Percentiles rank a stretch among this genome's conserved stretches.
Evolutionary conservation across 64 coral and sea anemone genomes (phyloP).

Genomic region (Anthopleura sola): DNA sequence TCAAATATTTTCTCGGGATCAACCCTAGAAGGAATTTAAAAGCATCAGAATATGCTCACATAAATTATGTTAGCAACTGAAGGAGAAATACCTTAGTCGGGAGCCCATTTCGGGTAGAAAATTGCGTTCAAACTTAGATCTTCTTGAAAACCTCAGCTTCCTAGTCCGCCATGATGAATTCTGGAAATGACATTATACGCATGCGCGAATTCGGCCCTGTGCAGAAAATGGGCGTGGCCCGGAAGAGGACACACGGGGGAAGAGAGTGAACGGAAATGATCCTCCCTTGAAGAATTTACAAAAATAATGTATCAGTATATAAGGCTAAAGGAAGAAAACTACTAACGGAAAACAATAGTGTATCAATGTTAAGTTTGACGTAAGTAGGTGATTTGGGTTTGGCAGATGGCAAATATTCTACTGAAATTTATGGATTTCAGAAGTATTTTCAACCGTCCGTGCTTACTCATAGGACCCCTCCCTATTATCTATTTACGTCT

Average conservation of each 20-base stretch:
- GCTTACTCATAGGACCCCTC: neutral
- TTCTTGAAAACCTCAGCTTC: slow-evolving; percentile 21
- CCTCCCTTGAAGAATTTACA: neutral
- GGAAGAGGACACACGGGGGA: slow-evolving; percentile 1
- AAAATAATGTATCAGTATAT: neutral
- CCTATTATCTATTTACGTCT: neutral
- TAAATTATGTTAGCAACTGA: neutral
- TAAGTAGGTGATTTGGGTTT: neutral
- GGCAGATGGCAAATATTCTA: neutral
- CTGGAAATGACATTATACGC: slow-evolving; percentile 42
- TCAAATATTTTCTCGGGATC: slow-evolving; percentile 71
- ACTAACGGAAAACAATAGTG: neutral
- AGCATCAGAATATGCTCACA: neutral
- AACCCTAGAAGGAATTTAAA: slow-evolving; percentile 34
- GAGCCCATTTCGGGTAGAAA: slow-evolving; percentile 67
- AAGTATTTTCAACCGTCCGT: neutral
- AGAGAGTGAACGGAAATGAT: neutral
- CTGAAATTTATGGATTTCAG: neutral
- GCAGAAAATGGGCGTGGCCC: slow-evolving; percentile 57
- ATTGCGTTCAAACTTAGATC: slow-evolving; percentile 15
- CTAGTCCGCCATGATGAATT: slow-evolving; percentile 78
- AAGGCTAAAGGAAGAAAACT: neutral
- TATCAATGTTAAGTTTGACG: neutral
- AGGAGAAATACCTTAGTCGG: slow-evolving; percentile 55
- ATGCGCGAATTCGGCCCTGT: slow-evolving; percentile 54